These are phyloP conservation scores for Gastrophysa polygoni DNA, from an alignment of 2,888 invertebrate genomes.

Conservation along the genomic window DNA sequence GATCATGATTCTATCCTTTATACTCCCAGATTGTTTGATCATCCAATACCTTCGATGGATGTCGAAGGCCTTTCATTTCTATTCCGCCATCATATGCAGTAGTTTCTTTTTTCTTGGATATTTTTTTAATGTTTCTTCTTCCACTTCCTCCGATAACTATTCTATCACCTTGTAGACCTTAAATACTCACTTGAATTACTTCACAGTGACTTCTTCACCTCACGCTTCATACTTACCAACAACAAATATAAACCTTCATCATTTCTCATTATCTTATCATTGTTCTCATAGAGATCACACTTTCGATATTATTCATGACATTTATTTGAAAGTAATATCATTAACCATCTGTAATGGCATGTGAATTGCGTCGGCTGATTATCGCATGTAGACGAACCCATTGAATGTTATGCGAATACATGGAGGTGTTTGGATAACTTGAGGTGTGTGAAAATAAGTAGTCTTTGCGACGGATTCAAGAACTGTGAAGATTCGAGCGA, in stretches of 20 bases:
- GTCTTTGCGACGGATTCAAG: slow-evolving; percentile 62
- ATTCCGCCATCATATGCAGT: not conserved
- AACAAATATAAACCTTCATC: not conserved
- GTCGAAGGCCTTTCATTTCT: not conserved
- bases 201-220: too few species aligned
- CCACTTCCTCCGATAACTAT: not conserved
- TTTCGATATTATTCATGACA: too few species aligned
- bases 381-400: slow-evolving; percentile 30
- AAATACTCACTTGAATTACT: too few species aligned
- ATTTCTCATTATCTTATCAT: too few species aligned
- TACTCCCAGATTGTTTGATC: not conserved
- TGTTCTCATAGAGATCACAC: too few species aligned
- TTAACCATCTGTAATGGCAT: slow-evolving; percentile 19
- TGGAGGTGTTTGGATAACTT: slow-evolving; percentile 63
- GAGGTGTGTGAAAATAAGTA: slow-evolving; percentile 59
- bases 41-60: too few species aligned
- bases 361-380: slow-evolving; percentile 6
- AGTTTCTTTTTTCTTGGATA: slow-evolving; percentile 4
- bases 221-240: not conserved
- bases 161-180: too few species aligned
- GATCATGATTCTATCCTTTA: not conserved
- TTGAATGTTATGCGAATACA: slow-evolving; percentile 59
- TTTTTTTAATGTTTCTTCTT: slow-evolving; percentile 2
- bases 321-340: not conserved
- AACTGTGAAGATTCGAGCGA: slow-evolving; percentile 66